A percentile compares a stretch with the other conserved stretches of the same genome.
Conservation (phyloP, 1,140 invertebrate species). For the Capitella teleta region DNA sequence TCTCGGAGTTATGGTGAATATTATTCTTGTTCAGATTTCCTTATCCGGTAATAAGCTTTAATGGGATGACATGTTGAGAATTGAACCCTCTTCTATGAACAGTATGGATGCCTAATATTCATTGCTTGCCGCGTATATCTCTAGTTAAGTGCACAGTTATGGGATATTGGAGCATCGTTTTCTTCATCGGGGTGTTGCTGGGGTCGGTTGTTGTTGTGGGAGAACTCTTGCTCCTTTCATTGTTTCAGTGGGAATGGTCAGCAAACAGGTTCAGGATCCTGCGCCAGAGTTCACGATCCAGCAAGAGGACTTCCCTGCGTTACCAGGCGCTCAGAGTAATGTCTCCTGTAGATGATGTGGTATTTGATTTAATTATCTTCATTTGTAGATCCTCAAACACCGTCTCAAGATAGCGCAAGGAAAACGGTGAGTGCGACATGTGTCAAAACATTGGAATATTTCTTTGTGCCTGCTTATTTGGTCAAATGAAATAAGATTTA, state of each 20-base stretch:
- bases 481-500: too few species aligned
- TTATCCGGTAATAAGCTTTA: background rate
- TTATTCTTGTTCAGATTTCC: background rate
- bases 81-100: background rate
- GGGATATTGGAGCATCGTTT: background rate
- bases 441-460: background rate
- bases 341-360: too few species aligned
- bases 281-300: conserved; percentile 85
- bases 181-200: background rate
- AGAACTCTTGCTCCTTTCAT: conserved; percentile 1
- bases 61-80: background rate
- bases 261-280: conserved; percentile 29
- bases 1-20: conserved; percentile 3
- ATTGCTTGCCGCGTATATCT: background rate
- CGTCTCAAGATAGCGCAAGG: background rate
- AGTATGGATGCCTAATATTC: background rate
- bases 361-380: too few species aligned
- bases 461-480: background rate
- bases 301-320: conserved; percentile 94
- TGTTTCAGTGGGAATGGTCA: conserved; percentile 74
- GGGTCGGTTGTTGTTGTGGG: background rate
- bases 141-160: background rate
- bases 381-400: background rate
- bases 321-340: conserved; percentile 57
- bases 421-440: background rate